Evolutionary conservation across 2,113 vertebrate genomes (phyloP).

Genomic region (Lynx canadensis): DNA sequence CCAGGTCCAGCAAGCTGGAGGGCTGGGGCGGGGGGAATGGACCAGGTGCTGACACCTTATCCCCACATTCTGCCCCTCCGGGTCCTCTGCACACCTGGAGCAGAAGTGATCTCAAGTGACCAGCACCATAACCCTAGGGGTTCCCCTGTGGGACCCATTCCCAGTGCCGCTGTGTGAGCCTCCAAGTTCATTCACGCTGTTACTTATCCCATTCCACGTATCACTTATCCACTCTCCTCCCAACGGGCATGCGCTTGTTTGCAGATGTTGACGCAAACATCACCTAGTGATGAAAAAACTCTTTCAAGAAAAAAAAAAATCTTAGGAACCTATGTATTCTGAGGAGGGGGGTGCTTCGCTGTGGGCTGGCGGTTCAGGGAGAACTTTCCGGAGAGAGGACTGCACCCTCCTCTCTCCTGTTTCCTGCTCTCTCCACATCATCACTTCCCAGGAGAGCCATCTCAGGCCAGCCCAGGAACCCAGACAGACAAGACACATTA

Average conservation of each 20-base stretch:
- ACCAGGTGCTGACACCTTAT: background rate
- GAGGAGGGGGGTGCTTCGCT: background rate
- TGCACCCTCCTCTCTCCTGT: accelerated
- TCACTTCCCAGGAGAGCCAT: background rate
- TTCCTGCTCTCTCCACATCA: too few relatives aligned
- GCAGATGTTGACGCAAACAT: background rate
- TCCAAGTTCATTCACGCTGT: background rate
- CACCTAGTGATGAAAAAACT: background rate
- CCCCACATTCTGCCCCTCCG: background rate
- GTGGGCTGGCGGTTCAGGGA: background rate
- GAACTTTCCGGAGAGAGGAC: background rate
- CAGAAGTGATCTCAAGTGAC: background rate
- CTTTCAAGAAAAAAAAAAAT: background rate
- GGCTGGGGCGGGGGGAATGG: accelerated
- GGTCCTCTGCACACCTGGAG: background rate
- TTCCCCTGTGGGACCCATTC: background rate
- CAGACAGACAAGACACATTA: background rate
- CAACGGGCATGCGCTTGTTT: background rate
- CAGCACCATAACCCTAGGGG: background rate
- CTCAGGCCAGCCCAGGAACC: background rate
- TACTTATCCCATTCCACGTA: background rate
- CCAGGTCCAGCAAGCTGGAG: background rate
- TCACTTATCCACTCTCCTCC: background rate
- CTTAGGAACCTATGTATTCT: background rate
- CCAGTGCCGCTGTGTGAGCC: accelerated